Evolutionary conservation across 2,888 invertebrate species (phyloP), one percentile per base, ranked within the genome.

Genomic region (Acrocyrtus sp.): DNA sequence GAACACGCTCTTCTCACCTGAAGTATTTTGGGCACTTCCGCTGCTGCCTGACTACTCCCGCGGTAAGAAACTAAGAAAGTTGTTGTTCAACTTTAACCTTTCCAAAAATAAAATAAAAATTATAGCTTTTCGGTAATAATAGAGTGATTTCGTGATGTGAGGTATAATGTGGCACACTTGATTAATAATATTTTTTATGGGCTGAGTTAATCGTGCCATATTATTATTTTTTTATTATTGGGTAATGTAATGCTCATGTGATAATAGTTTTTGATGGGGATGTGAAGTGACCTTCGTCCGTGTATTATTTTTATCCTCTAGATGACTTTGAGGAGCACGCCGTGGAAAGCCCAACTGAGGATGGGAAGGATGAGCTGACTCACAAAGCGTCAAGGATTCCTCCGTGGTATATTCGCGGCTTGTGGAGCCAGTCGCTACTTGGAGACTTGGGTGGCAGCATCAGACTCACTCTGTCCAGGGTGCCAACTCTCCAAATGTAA

Each of bases 21-120:
- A 82, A 73, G 82, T 82, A 3, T 81, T 82, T 56, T 82, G 82
- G 82, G 82, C 82, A 41, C 76, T 82, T 6, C 81, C 82, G 3
- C 65, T 82, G 6, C 77, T 82, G n/a, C 81, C 81, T 50, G 81
- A 81, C 56, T 81, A 81, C 51, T 75, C 80, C 12, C 47, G 76
- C 57, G 78, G 80, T 78, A 73, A 60, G 27, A n/a, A 22, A n/a
- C 17, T 39, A 45, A 12, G 17, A n/a, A n/a, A 45, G n/a, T 12
- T 12, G 34, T 8, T 34, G 34, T 34, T 34, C 5, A 34, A 34
- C 34, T 34, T 34, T 34, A 8, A 34, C 34, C n/a, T n/a, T n/a
- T 34, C 34, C 34, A 34, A 34, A 34, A 34, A n/a, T n/a, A n/a
- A n/a, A n/a, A n/a, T n/a, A n/a, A n/a, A 34, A 34, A 34, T 12